These are phyloP conservation scores for Pterostichus niger DNA, from an alignment of 2,888 invertebrate genomes.

Conservation along the genomic window DNA sequence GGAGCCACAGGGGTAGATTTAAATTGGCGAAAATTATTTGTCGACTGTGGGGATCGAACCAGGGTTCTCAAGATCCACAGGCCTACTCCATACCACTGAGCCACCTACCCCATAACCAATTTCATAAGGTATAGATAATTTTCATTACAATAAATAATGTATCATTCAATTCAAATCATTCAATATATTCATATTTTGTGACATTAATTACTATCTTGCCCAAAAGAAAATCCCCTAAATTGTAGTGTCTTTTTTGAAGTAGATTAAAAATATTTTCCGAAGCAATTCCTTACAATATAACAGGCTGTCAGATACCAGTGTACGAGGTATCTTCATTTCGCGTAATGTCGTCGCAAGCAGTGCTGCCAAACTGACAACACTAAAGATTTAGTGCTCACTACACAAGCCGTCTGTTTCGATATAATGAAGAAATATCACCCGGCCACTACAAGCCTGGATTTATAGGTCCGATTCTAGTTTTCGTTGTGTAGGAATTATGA, in stretches of 20 bases:
- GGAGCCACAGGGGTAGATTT: too few relatives aligned
- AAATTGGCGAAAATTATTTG: too few relatives aligned
- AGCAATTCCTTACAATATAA: conserved; percentile 45
- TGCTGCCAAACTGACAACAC: conserved; percentile 60
- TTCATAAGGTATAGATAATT: too few relatives aligned
- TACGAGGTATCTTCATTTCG: conserved; percentile 45
- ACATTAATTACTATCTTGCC: too few relatives aligned
- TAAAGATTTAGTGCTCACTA: conserved; percentile 60
- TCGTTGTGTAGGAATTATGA: conserved; percentile 59
- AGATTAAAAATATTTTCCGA: conserved; percentile 46
- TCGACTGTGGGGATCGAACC: too few relatives aligned
- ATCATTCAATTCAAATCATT: too few relatives aligned
- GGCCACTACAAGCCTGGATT: conserved; percentile 51
- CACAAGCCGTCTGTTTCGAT: conserved; percentile 47
- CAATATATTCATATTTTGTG: too few relatives aligned
- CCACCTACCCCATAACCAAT: too few relatives aligned
- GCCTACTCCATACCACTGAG: too few relatives aligned
- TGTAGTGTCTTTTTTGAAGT: background rate
- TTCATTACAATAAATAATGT: too few relatives aligned
- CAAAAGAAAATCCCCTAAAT: too few relatives aligned
- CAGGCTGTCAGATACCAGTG: conserved; percentile 15
- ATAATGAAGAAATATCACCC: conserved; percentile 61
- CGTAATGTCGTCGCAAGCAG: conserved; percentile 53
- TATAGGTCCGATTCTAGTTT: conserved; percentile 53
- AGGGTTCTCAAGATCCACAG: too few relatives aligned